These are phyloP conservation scores for Aphis gossypii DNA, from an alignment of 1,140 invertebrate genomes.

Conservation along the genomic window DNA sequence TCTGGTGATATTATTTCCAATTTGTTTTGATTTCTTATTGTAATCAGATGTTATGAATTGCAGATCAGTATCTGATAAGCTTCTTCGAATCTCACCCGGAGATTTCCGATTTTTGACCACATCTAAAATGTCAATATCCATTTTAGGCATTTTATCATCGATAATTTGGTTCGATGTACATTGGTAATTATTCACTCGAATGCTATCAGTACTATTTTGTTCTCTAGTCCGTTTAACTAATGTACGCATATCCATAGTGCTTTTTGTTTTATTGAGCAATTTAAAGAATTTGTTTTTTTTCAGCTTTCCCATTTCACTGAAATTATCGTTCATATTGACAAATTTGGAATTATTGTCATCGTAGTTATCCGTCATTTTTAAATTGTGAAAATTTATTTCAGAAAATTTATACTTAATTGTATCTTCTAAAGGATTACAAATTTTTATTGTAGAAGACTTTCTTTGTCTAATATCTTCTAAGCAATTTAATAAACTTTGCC, in stretches of 20 bases:
- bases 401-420: constrained; percentile 11
- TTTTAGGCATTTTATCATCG: background rate
- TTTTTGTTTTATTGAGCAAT: constrained; percentile 6
- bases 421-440: background rate
- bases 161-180: background rate
- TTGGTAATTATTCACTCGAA: background rate
- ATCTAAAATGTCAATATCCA: background rate
- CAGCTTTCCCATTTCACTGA: background rate
- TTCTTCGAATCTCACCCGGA: background rate
- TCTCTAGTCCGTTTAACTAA: background rate
- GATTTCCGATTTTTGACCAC: background rate
- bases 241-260: background rate
- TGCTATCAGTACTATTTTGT: background rate
- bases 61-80: constrained; percentile 26
- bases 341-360: background rate
- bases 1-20: background rate
- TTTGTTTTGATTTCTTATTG: background rate
- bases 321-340: background rate
- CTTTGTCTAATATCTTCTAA: constrained; percentile 29
- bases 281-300: constrained; percentile 1
- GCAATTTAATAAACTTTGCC: constrained; percentile 5
- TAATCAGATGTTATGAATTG: background rate
- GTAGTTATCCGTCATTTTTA: background rate
- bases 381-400: background rate
- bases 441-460: background rate